Base-by-base conservation (phyloP, 2,888 invertebrate species). In the Germaria angustata region DNA sequence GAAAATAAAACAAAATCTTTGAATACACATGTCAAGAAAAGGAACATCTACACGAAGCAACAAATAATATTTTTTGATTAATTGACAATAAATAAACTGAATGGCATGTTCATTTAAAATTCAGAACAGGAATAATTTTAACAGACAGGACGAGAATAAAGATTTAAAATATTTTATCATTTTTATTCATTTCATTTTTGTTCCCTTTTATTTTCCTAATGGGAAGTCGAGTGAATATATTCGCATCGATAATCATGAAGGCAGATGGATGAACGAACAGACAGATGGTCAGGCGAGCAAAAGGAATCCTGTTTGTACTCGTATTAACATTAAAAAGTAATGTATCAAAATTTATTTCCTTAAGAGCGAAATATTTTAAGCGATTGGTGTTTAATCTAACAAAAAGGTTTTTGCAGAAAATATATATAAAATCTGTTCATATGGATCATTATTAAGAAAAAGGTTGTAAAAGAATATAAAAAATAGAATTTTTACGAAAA, bases 61-160 rank as follows among this genome's bases (percentile, higher is more conserved):
- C 28, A 28, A 5, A 5, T 28, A 28, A 28, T 5, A 28, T 28
- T 5, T 28, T 6, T 28, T 28, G 28, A 28, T 65, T 75, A 75
- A 75, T 75, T 75, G 73, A 65, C 73, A 65, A 65, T 34, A 75
- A 71, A 75, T n/a, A n/a, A n/a, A n/a, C n/a, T n/a, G n/a, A n/a
- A 34, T 55, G 73, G 63, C 65, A 65, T n/a, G 44, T 34, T 55
- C 44, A 55, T 55, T 55, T 75, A 24, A 53, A 41, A 44, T 51
- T 17, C 17, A 41, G 13, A 15, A 13, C n/a, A 5, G 11, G 28
- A n/a, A 68, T 20, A 55, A 39, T 22, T 69, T 39, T 59, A 24
- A 71, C 17, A 59, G 20, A n/a, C 20, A 66, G n/a, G 20, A 2
- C 4, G 17, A 20, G 46, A 20, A 20, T 46, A 17, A 51, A 51